Evolutionary conservation across 64 coral and sea anemone genomes (phyloP).

Genomic region (Montipora efflorescens): DNA sequence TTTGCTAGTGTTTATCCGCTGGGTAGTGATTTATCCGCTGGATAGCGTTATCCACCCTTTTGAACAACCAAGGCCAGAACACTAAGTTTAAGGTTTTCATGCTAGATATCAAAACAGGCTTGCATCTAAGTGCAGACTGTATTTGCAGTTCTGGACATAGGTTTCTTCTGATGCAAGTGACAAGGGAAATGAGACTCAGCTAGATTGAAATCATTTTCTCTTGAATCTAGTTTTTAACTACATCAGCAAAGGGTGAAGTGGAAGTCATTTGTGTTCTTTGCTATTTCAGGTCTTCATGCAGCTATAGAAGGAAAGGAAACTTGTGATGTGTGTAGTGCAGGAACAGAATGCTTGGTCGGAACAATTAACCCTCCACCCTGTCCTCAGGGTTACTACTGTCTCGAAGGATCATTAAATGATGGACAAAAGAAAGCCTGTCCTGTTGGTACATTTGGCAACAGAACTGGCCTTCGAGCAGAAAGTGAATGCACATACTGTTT

Average conservation of each 20-base stretch:
- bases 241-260: too few relatives aligned
- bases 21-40: too few relatives aligned
- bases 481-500: constrained; percentile 86
- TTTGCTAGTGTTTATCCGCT: too few relatives aligned
- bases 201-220: too few relatives aligned
- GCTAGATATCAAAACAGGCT: too few relatives aligned
- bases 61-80: too few relatives aligned
- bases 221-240: too few relatives aligned
- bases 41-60: too few relatives aligned
- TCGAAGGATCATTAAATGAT: constrained; percentile 44
- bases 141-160: background rate
- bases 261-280: background rate
- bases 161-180: too few relatives aligned
- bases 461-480: constrained; percentile 58
- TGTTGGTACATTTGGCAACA: constrained; percentile 83
- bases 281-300: constrained; percentile 79
- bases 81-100: too few relatives aligned
- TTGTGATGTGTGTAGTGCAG: constrained; percentile 76
- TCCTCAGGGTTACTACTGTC: constrained; percentile 89
- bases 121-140: too few relatives aligned
- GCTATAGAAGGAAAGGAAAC: constrained; percentile 71
- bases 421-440: constrained; percentile 86
- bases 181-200: too few relatives aligned
- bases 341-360: constrained; percentile 69
- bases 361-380: constrained; percentile 76